Base-by-base conservation (phyloP, 1,140 invertebrate species). In the Heliothis virescens region DNA sequence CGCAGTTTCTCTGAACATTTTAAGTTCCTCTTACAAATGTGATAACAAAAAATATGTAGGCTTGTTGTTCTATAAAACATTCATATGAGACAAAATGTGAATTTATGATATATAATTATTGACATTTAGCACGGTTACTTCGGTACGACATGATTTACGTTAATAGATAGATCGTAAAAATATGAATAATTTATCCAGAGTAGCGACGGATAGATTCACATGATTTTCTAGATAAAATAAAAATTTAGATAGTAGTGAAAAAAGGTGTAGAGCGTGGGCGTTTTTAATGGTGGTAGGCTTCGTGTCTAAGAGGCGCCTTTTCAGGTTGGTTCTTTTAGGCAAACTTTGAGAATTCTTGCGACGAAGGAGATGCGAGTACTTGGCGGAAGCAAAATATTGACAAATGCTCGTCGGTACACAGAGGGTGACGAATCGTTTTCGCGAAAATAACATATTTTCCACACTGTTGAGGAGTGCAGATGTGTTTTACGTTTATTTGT, bases 341-440 rank as follows among this genome's bases (percentile, higher is more conserved):
- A 50, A 63, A 67, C 67, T 73, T 69, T 50, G 48, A 76, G 73
- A 62, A n/a, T 69, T 52, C 59, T n/a, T 71, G 67, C 67, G 48
- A 71, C 13, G 18, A 9, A 41, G 34, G 59, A 18, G 62, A 16
- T 29, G 59, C 41, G 29, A 41, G 67, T 76, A 69, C 29, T 76
- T 79, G 76, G 26, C 71, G 80, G 72, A 72, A 77, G 78, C 77
- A n/a, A 90, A 90, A 90, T 87, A 90, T 88, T 90, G 85, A 87
- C 85, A n/a, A 63, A 53, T 79, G 69, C 79, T 85, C 79, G 60
- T 63, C 77, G 60, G 74, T 59, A 73, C 79, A 53, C 16, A 50
- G 18, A 48, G n/a, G 59, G 47, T 72, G 80, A 73, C 74, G 48
- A 78, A 81, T 69, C 50, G 52, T 60, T 76, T n/a, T 52, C 13